Conservation (phyloP, 2,888 invertebrate species). For the Rapana venosa region DNA sequence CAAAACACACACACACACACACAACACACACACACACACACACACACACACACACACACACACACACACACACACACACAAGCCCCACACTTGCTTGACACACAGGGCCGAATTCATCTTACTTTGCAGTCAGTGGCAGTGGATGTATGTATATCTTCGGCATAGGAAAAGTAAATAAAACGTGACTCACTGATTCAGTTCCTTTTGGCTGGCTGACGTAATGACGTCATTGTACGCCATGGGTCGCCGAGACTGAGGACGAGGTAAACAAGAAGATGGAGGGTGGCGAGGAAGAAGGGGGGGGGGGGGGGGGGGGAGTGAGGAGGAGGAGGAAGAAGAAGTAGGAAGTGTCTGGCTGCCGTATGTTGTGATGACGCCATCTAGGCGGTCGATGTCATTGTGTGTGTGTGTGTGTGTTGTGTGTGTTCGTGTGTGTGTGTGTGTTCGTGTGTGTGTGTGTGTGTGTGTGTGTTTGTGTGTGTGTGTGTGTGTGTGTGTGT, state of each 20-base stretch:
- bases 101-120: too few species aligned
- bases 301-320: background rate
- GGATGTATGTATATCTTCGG: too few species aligned
- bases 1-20: background rate
- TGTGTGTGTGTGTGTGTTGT: too few species aligned
- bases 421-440: too few species aligned
- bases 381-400: background rate
- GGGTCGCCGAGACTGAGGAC: background rate
- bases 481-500: too few species aligned
- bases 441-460: too few species aligned
- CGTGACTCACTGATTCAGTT: constrained; percentile 6
- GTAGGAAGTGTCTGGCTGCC: constrained; percentile 12
- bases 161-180: background rate
- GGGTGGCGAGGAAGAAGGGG: background rate
- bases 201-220: background rate
- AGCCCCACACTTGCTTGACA: too few species aligned
- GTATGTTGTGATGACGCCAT: constrained; percentile 5
- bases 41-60: constrained; percentile 1
- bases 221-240: background rate
- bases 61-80: background rate
- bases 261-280: background rate
- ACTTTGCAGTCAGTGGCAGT: too few species aligned
- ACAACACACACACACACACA: background rate
- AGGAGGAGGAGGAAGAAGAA: background rate
- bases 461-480: too few species aligned